Conservation (phyloP, 1,140 invertebrate species). For the Chymomyza costata region DNA sequence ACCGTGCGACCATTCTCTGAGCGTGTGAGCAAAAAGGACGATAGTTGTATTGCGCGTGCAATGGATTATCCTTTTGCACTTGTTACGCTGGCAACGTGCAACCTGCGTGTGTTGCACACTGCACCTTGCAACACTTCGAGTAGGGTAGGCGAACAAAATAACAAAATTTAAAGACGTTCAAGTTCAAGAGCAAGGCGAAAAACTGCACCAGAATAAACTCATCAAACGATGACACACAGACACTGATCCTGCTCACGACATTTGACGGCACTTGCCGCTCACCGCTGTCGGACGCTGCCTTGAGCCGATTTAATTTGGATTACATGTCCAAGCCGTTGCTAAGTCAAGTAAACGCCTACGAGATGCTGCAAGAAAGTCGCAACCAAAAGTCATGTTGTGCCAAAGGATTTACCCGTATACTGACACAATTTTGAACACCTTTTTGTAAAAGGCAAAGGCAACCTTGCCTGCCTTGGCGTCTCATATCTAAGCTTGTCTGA, state of each 20-base stretch:
- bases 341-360: slow-evolving; percentile 72
- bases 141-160: slow-evolving; percentile 29
- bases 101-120: too few relatives aligned
- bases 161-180: slow-evolving; percentile 45
- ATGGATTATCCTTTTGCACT: slow-evolving; percentile 57
- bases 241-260: slow-evolving; percentile 5
- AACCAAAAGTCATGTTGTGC: slow-evolving; percentile 62
- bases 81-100: slow-evolving; percentile 45
- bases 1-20: not conserved
- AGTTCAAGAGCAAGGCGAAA: slow-evolving; percentile 51
- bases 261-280: not conserved
- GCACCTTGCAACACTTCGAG: too few relatives aligned
- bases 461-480: not conserved
- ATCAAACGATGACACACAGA: slow-evolving; percentile 31
- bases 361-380: not conserved
- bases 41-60: slow-evolving; percentile 48
- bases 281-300: slow-evolving; percentile 26
- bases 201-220: slow-evolving; percentile 59
- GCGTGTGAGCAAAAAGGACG: slow-evolving; percentile 15
- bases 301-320: slow-evolving; percentile 52
- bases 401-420: slow-evolving; percentile 39
- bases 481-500: slow-evolving; percentile 33
- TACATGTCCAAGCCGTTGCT: slow-evolving; percentile 52
- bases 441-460: not conserved
- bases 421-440: slow-evolving; percentile 63